Evolutionary conservation across 1,140 invertebrate genomes (phyloP), one percentile per base, ranked within the genome.

Genomic region (Drosophila biarmipes): DNA sequence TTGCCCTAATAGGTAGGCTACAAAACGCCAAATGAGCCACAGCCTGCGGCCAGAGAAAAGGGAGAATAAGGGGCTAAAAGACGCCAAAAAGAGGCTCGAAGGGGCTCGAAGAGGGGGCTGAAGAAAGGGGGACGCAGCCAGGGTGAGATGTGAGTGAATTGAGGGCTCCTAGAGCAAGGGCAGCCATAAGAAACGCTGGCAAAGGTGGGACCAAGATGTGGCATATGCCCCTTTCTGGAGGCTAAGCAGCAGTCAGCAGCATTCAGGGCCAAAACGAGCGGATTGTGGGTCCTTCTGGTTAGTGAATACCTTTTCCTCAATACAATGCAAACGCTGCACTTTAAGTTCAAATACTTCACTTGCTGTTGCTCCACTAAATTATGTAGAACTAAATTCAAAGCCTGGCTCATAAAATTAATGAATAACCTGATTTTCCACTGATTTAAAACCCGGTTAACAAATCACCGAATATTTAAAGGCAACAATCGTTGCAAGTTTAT

Each of bases 1-100:
- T 29, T 34, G 48, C 48, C 48, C 48, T 34, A 51, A 51, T 51
- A 51, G 29, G 48, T 51, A 51, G 19, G 48, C 48, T 34, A 19
- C 48, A 19, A 19, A 51, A 51, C 15, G 15, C n/a, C 48, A 51
- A 51, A 51, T 51, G 48, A 51, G 15, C 48, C 48, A 34, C 48
- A 51, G 29, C 48, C 48, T 51, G 48, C 29, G 48, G 48, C 48
- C 15, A 31, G 15, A 17, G 48, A 34, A 8, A 10, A 7, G 14
- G 45, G 6, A 2, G 24, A 1, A 15, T 6, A 48, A 31, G 24
- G 10, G 27, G 19, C 29, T 31, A 2, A 31, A 31, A 31, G 7
- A 31, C 29, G 29, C 29, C 7, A 31, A 10, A 24, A 24, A 24
- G 24, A 5, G 24, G 24, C 24, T 24, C 24, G 5, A 24, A 24